Evolutionary conservation across 2,797 vertebrate genomes (phyloP).

Genomic region (Malurus leucopterus): DNA sequence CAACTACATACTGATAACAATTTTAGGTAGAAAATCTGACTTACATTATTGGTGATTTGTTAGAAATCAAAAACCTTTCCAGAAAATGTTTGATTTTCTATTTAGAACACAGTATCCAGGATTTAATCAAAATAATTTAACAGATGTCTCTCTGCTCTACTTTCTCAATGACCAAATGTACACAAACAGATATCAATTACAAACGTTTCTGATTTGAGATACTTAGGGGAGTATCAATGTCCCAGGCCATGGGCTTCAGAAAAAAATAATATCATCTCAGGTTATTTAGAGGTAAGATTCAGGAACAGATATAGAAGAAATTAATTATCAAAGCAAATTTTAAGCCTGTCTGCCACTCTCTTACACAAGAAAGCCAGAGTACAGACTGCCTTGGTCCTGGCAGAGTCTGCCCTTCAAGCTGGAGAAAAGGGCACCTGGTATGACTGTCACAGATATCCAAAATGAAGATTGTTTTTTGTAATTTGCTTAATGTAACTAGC

Average conservation of each 20-base stretch:
- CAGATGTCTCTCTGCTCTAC: background rate
- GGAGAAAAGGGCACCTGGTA: background rate
- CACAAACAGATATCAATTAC: background rate
- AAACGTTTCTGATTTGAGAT: background rate
- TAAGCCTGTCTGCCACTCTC: background rate
- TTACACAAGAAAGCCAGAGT: background rate
- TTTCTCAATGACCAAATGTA: background rate
- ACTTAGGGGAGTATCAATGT: background rate
- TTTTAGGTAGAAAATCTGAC: background rate
- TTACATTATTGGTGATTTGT: background rate
- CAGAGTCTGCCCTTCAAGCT: fast-evolving
- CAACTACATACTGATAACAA: background rate
- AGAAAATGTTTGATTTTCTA: background rate
- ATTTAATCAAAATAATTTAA: background rate
- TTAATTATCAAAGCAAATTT: background rate
- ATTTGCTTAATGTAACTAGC: background rate
- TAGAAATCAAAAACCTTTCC: background rate
- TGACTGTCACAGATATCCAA: fast-evolving
- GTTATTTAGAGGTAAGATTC: background rate
- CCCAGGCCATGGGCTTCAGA: background rate
- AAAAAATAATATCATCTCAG: background rate
- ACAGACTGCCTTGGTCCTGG: background rate
- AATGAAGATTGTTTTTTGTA: background rate
- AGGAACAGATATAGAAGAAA: background rate
- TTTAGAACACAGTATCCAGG: background rate